Base-by-base conservation (phyloP, 2,113 vertebrate species). In the Hydrochoerus hydrochaeris region DNA sequence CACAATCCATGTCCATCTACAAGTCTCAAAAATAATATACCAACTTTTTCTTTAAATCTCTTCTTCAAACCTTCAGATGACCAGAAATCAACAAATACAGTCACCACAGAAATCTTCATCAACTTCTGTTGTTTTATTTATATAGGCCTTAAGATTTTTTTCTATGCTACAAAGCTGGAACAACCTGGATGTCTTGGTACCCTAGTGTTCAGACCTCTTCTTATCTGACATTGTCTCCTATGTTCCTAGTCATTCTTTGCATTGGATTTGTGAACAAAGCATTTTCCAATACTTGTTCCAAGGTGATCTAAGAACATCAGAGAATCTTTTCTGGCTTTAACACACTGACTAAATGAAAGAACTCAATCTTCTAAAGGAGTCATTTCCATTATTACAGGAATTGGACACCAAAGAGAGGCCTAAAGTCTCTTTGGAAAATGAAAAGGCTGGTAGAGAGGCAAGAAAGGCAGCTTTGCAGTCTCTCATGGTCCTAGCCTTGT, bases 321-420 rank as follows among this genome's bases (percentile, higher is more conserved):
- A 1, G 99, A 99, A 77, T 99, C 99, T 97, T 99, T 99, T 98
- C 99, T 99, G 20, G 99, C 98, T 91, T 99, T 99, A 2, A 96
- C 99, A 98, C 99, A 99, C 97, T 99, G 99, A 95, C 99, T 99
- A 96, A 99, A 99, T 2, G 99, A 99, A 86, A 99, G 99, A 65
- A 99, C 99, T 78, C 99, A 99, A n/a, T 97, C 98, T 80, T 97
- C 98, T 92, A 99, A 98, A 63, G 99, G 99, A 44, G 97, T 97
- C 90, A 95, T 91, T 97, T 99, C 99, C 85, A 99, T 98, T 98
- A 99, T 98, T 94, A 99, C 97, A 28, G 98, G 96, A 35, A 99
- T 98, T 26, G 99, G 99, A 71, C 69, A 71, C 19, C n/a, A 41
- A 41, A 71, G 9, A 41, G 69, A 71, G 20, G n/a, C 69, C n/a